Conservation (phyloP, 37 sponge, comb jelly and placozoan species). For the Petrosia ficiformis region DNA sequence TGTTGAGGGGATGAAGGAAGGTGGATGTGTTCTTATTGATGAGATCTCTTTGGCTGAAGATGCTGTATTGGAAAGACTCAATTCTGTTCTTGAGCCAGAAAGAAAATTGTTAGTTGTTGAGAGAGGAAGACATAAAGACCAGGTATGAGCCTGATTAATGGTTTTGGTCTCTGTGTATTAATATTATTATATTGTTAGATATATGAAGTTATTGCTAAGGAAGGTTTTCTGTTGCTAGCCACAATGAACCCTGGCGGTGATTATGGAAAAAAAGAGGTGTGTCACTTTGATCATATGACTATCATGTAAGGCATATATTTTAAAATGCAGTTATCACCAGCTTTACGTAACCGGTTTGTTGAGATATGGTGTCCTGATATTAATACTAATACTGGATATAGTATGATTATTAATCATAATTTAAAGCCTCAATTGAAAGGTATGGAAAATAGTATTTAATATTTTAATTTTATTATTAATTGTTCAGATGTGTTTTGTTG, state of each 20-base stretch:
- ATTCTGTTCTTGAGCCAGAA: slow-evolving; percentile 95
- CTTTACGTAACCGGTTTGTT: slow-evolving; percentile 93
- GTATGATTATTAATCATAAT: slow-evolving; percentile 46
- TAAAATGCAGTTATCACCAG: slow-evolving; percentile 82
- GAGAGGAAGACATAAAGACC: slow-evolving; percentile 46
- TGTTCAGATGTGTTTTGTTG: slow-evolving; percentile 18
- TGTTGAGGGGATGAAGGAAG: slow-evolving; percentile 82
- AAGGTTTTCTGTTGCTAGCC: slow-evolving; percentile 79
- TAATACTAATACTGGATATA: slow-evolving; percentile 20
- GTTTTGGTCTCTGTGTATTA: neutral
- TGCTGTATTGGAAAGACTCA: slow-evolving; percentile 95
- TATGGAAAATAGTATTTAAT: neutral
- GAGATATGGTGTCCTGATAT: slow-evolving; percentile 92
- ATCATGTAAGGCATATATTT: neutral
- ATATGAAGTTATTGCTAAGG: slow-evolving; percentile 69
- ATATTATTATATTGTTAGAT: neutral
- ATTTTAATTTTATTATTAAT: neutral
- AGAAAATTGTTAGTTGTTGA: slow-evolving; percentile 87
- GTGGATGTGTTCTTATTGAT: slow-evolving; percentile 84
- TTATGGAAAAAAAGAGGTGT: slow-evolving; percentile 98
- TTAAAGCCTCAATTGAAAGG: slow-evolving; percentile 6
- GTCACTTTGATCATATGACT: slow-evolving; percentile 10
- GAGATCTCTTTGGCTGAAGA: slow-evolving; percentile 99
- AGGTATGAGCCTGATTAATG: slow-evolving; percentile 1
- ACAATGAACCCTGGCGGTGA: slow-evolving; percentile 99